Evolutionary conservation across 2,888 invertebrate species (phyloP).

Genomic region (Chrysolina haemoptera): DNA sequence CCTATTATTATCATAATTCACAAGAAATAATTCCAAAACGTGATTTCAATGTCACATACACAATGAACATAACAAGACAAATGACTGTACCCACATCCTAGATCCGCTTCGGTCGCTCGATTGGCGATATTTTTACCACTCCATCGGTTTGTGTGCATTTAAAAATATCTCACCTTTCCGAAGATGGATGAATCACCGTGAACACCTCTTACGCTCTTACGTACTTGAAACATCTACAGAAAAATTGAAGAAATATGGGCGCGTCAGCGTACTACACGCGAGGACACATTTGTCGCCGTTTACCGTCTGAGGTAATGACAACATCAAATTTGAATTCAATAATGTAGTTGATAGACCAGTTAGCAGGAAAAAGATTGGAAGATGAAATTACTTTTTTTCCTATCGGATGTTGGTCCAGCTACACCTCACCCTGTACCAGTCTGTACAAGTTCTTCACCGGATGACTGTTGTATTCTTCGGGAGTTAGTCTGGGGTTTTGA

Average conservation of each 20-base stretch:
- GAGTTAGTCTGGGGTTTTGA: too few relatives aligned
- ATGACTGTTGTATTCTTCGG: too few relatives aligned
- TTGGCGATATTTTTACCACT: conserved; percentile 19
- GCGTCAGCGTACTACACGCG: conserved; percentile 5
- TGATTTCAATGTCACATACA: background rate
- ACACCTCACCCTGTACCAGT: too few relatives aligned
- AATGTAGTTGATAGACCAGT: background rate
- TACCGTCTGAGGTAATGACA: background rate
- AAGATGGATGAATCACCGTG: conserved; percentile 18
- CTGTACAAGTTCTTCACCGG: too few relatives aligned
- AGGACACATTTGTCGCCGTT: conserved; percentile 20
- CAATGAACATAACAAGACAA: background rate
- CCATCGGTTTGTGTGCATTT: conserved; percentile 6
- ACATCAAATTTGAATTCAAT: conserved; percentile 11
- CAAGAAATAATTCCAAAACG: background rate
- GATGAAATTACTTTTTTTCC: background rate
- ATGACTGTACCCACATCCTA: conserved; percentile 15
- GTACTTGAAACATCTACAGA: conserved; percentile 7
- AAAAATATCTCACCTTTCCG: conserved; percentile 19
- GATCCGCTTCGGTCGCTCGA: conserved; percentile 5
- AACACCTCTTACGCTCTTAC: background rate
- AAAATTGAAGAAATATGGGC: conserved; percentile 9
- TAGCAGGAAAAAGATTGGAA: background rate
- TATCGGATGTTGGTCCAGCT: too few relatives aligned
- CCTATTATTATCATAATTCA: background rate